Evolutionary conservation across 2,797 vertebrate species (phyloP).

Genomic region (Nyctalus aviator): DNA sequence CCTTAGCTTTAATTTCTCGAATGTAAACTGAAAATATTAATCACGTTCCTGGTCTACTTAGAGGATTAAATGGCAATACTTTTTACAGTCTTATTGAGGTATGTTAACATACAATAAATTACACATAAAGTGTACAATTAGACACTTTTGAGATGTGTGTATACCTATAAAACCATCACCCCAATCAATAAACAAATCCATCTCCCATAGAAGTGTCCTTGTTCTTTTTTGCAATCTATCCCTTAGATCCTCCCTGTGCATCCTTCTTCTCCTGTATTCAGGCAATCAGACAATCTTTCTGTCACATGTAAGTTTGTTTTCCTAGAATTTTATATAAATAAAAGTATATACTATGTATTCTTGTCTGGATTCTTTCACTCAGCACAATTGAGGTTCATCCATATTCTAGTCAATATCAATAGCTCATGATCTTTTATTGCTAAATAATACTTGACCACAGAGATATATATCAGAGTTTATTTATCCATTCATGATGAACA

Average conservation of each 20-base stretch:
- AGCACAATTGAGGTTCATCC: background rate
- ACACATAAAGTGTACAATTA: background rate
- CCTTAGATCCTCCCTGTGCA: background rate
- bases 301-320: background rate
- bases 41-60: background rate
- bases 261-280: background rate
- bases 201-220: background rate
- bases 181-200: constrained; percentile 20
- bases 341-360: background rate
- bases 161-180: background rate
- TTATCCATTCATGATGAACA: background rate
- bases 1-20: constrained; percentile 11
- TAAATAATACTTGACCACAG: background rate
- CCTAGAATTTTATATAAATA: constrained; percentile 17
- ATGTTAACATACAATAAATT: background rate
- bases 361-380: background rate
- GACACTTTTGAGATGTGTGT: background rate
- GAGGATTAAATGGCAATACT: constrained; percentile 8
- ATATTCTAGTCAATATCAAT: background rate
- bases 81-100: background rate
- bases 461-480: no score
- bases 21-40: constrained; percentile 22
- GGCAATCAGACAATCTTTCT: background rate
- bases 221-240: background rate
- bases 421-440: background rate